These are phyloP conservation scores for Ascidia mentula DNA, from an alignment of 23 tunicate species.

Conservation along the genomic window DNA sequence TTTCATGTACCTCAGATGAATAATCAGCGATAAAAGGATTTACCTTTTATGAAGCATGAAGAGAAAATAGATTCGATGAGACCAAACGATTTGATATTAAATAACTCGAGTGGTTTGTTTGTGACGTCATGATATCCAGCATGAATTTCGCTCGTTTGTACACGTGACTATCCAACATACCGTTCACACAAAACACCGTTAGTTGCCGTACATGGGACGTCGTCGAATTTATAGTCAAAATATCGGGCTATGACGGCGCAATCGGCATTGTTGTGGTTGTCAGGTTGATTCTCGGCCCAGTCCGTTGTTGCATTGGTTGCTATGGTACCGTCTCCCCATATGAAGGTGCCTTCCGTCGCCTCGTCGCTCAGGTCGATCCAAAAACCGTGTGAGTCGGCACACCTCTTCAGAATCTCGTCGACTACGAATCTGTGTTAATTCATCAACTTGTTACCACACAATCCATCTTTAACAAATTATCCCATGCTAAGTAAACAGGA, in stretches of 20 bases:
- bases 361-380: constrained; percentile 30
- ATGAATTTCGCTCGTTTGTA: no score
- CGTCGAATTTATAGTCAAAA: constrained; percentile 30
- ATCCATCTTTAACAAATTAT: no score
- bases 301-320: neutral
- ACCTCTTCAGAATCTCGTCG: constrained; percentile 24
- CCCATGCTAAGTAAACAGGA: no score
- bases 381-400: constrained; percentile 18
- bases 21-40: no score
- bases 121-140: no score
- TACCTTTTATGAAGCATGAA: no score
- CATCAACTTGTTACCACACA: no score
- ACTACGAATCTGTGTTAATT: constrained; percentile 28
- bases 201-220: constrained; percentile 25
- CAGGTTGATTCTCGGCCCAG: constrained; percentile 34
- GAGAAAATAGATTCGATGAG: no score
- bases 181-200: constrained; percentile 35
- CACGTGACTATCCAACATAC: constrained; percentile 23
- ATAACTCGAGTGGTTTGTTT: no score
- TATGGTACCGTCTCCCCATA: constrained; percentile 21
- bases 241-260: constrained; percentile 31
- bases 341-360: neutral
- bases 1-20: no score
- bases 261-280: constrained; percentile 19
- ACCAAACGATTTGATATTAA: no score